Conservation (phyloP, 2,113 vertebrate genomes). For the Tricholaema leucomelas region DNA sequence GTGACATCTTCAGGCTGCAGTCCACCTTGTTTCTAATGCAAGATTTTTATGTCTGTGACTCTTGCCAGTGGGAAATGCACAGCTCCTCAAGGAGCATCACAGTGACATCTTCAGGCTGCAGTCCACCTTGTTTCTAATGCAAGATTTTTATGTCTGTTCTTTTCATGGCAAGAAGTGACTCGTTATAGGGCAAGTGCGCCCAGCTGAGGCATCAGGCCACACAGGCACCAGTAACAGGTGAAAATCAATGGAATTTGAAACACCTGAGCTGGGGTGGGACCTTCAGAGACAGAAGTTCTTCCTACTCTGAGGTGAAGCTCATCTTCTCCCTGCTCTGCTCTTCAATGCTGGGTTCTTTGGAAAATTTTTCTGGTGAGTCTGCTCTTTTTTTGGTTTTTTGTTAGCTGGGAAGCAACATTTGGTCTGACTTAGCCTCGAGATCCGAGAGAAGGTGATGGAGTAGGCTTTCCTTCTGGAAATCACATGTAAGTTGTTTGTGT, state of each 20-base stretch:
- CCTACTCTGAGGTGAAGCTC: accelerated
- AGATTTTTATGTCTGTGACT: neutral
- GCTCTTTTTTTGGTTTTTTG: neutral
- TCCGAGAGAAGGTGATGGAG: neutral
- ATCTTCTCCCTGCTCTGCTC: neutral
- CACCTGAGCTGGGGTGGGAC: neutral
- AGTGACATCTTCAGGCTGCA: neutral
- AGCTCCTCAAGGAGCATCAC: accelerated
- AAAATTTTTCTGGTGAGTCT: neutral
- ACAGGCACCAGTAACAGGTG: neutral
- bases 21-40: neutral
- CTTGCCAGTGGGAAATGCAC: neutral
- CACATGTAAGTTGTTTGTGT: neutral
- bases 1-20: neutral
- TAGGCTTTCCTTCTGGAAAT: neutral
- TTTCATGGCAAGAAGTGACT: neutral
- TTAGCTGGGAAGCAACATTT: neutral
- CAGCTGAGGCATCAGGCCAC: neutral
- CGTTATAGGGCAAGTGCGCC: neutral
- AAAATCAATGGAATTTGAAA: neutral
- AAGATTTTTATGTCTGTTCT: neutral
- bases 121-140: neutral
- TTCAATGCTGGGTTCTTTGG: accelerated
- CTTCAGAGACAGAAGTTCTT: neutral
- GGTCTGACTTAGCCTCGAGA: neutral